These are phyloP conservation scores for Oikopleura dioica DNA, from an alignment of 23 tunicate species.

Conservation along the genomic window DNA sequence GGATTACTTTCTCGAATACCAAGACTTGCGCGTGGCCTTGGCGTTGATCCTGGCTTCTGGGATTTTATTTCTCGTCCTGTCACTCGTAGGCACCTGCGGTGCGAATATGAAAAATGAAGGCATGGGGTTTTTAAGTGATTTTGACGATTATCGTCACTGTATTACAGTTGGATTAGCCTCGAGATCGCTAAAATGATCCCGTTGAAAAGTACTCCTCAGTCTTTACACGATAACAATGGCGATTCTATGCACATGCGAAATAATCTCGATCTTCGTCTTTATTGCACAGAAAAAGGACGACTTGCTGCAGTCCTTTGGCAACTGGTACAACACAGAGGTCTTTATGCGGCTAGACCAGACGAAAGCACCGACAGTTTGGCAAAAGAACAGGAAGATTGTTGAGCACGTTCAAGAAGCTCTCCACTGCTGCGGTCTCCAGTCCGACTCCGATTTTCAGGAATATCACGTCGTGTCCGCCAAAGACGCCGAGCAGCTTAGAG, in stretches of 20 bases:
- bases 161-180: too few relatives aligned
- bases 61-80: constrained; percentile 34
- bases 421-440: neutral
- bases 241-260: constrained; percentile 10
- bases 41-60: constrained; percentile 29
- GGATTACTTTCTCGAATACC: neutral
- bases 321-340: neutral
- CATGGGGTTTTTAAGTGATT: too few relatives aligned
- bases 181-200: too few relatives aligned
- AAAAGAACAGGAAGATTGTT: neutral
- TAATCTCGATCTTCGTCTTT: neutral
- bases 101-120: constrained; percentile 53
- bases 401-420: constrained; percentile 2
- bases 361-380: neutral
- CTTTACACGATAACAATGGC: constrained; percentile 4
- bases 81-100: constrained; percentile 65
- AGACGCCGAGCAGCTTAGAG: neutral
- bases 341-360: neutral
- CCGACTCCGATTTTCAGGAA: neutral
- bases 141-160: too few relatives aligned
- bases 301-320: neutral
- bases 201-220: neutral
- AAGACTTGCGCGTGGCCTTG: constrained; percentile 17
- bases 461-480: neutral
- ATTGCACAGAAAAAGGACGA: neutral